A percentile compares a stretch with the other conserved stretches of the same genome.
Evolutionary conservation across 2,888 invertebrate species (phyloP).

Genomic region (Ormyrus nitidulus): DNA sequence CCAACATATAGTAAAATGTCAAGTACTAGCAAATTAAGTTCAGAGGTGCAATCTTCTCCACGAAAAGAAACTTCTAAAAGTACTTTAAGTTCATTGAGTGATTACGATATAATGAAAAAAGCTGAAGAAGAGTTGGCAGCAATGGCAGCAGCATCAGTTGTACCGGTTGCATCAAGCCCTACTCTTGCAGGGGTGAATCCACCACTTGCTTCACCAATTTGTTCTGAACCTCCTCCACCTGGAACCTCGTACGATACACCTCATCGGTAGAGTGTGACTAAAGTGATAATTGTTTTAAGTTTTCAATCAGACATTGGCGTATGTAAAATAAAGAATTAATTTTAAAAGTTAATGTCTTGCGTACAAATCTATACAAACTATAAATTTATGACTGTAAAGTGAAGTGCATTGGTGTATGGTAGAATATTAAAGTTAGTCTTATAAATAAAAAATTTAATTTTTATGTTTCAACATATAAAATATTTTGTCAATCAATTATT

Average conservation of each 20-base stretch:
- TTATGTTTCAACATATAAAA: slow-evolving; percentile 38
- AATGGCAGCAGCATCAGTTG: slow-evolving; percentile 61
- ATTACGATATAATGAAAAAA: slow-evolving; percentile 78
- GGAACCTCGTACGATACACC: slow-evolving; percentile 49
- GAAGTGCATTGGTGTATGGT: slow-evolving; percentile 40
- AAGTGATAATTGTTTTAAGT: slow-evolving; percentile 28
- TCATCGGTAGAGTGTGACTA: slow-evolving; percentile 41
- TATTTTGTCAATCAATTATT: slow-evolving; percentile 24
- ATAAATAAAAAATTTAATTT: slow-evolving; percentile 42
- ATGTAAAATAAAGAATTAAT: slow-evolving; percentile 51
- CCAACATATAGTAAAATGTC: slow-evolving; percentile 59
- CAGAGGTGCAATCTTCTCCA: slow-evolving; percentile 58
- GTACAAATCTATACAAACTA: slow-evolving; percentile 40
- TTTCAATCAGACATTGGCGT: slow-evolving; percentile 28
- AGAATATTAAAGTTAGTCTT: slow-evolving; percentile 44
- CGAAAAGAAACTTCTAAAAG: slow-evolving; percentile 67
- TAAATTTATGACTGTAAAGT: slow-evolving; percentile 48
- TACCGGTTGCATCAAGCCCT: too few species aligned
- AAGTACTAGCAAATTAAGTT: slow-evolving; percentile 51
- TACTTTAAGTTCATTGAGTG: slow-evolving; percentile 77
- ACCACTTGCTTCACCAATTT: slow-evolving; percentile 43
- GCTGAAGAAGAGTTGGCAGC: slow-evolving; percentile 79
- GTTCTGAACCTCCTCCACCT: slow-evolving; percentile 47
- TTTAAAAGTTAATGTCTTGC: slow-evolving; percentile 45
- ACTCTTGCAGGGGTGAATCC: slow-evolving; percentile 17